Percentiles rank a stretch among this genome's conserved stretches.
phyloP scores from a whole-genome alignment of 2,888 invertebrate genomes.

The Patella depressa region DNA sequence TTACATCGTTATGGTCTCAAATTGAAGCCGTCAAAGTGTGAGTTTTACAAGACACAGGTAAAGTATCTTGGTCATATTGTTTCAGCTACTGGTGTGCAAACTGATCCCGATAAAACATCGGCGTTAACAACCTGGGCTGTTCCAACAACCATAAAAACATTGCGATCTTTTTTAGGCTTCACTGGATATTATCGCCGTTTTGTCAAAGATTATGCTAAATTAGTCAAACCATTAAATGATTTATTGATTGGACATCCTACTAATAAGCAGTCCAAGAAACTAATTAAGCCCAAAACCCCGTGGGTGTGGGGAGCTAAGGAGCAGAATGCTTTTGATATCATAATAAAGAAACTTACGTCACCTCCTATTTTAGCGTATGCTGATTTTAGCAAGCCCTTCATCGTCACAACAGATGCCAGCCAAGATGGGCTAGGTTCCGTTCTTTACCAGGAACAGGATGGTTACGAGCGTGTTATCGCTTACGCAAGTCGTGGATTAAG shows the following conservation, averaged over 20 bases:
- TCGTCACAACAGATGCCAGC: no score
- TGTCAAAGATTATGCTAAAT: slow-evolving; percentile 30
- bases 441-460: not conserved
- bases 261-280: slow-evolving; percentile 8
- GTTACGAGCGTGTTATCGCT: no score
- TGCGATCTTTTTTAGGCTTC: not conserved
- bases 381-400: no score
- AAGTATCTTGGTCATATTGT: slow-evolving; percentile 35
- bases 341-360: no score
- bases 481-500: no score
- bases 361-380: no score
- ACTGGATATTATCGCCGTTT: slow-evolving; percentile 31
- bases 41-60: slow-evolving; percentile 26
- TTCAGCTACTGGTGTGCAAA: no score
- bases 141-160: slow-evolving; percentile 22
- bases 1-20: slow-evolving; percentile 27
- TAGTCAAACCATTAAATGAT: slow-evolving; percentile 31
- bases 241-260: slow-evolving; percentile 23
- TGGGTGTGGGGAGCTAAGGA: no score
- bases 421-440: not conserved
- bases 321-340: no score
- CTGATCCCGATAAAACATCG: no score
- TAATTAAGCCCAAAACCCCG: no score
- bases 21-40: slow-evolving; percentile 29
- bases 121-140: not conserved